Evolutionary conservation across 2,888 invertebrate species (phyloP), one percentile per base, ranked within the genome.

Genomic region (Platycnemis pennipes): DNA sequence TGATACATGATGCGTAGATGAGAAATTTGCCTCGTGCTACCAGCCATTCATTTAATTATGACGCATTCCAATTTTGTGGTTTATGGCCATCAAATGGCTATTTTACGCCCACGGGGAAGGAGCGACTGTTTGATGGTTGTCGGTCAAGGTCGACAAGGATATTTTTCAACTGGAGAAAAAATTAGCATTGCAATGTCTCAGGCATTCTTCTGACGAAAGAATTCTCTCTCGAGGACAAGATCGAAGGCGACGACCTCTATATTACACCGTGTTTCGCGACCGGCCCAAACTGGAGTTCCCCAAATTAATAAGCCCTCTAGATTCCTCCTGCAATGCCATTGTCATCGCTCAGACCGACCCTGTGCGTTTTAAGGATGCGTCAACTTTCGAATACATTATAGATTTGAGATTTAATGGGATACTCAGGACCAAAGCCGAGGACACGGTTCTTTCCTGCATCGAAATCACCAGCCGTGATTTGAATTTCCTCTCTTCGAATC

Each of bases 101-200:
- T 22, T 37, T 89, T 44, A 63, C 44, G 63, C 16, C 87, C 49
- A 16, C 91, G 44, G n/a, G 44, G 26, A 37, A 13, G 31, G 44
- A 44, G 63, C 63, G n/a, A 42, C 26, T 45, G 42, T 63, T 91
- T 91, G 42, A n/a, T 63, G 42, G 42, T 44, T 63, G 63, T 91
- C 56, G 91, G 63, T 91, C 91, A 91, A 91, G 91, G 91, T 91
- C 63, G 63, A 63, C 91, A 44, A 91, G 91, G 49, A 26, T 63
- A 63, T 91, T 63, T 69, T 22, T 37, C 8, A 42, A n/a, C 8
- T 7, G 56, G 11, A 44, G 45, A 89, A n/a, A 56, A 63, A 56
- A 63, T 22, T 37, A 56, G 22, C 45, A 11, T 26, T 44, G 56
- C 63, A 91, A 63, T 63, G 63, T 44, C 88, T 56, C 37, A 37